Base-by-base conservation (phyloP, 2,888 invertebrate genomes). In the Hartigia nigra region DNA sequence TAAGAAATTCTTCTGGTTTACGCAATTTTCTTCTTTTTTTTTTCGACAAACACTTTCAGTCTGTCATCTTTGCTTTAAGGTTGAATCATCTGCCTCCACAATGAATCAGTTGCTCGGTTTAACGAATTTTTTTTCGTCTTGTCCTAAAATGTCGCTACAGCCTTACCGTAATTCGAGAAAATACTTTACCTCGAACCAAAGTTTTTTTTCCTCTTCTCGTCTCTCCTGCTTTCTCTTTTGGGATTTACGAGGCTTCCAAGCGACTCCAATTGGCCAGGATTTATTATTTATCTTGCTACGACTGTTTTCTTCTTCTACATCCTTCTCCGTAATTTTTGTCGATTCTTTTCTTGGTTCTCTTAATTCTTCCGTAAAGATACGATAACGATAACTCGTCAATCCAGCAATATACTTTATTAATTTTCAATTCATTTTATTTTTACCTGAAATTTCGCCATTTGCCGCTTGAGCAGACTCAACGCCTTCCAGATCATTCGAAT, bases 191-290 rank as follows among this genome's bases (percentile, higher is more conserved):
- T 55, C 39, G 39, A 55, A 55, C 39, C 5, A 55, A 55, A 55
- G 39, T 5, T 9, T 2, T 55, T 55, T 9, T 55, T 55, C 39
- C 5, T 55, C 14, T 23, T 55, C 39, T 4, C 23, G 14, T 55
- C 39, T 55, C 39, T 55, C 39, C 39, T 55, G 12, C 39, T 39
- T 55, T 55, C 39, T 55, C 39, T 55, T 72, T 23, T 55, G 39
- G 39, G 39, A 55, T 55, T 55, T 23, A 23, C 39, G 35, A 9
- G 84, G 85, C 74, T 81, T 69, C 86, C 87, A 88, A 1, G 84
- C 85, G 34, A 77, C 77, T 79, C 86, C 87, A 36, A 88, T 80
- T 35, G 88, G 87, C 87, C 89, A 86, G 34, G 78, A 82, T 77
- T 82, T 83, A 81, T 82, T 78, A 80, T 76, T 78, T 36, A 79